Evolutionary conservation across 2,113 vertebrate genomes (phyloP).

Genomic region (Serilophus lunatus): DNA sequence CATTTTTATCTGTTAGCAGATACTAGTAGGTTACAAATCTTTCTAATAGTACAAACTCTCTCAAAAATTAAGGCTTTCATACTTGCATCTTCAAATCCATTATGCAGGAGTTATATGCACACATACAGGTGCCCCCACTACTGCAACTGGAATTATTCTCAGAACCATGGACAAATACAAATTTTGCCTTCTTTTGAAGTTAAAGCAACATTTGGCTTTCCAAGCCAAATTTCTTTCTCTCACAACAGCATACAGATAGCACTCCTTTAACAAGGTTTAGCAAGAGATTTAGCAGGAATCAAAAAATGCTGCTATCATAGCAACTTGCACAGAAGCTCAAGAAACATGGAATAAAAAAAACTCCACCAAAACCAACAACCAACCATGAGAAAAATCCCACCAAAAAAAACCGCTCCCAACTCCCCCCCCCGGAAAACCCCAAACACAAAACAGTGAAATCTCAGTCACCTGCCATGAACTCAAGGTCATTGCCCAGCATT

Average conservation of each 20-base stretch:
- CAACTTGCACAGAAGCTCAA: fast-evolving
- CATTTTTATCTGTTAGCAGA: not conserved
- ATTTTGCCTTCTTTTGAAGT: not conserved
- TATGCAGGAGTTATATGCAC: fast-evolving
- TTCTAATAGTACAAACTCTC: not conserved
- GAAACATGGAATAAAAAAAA: not conserved
- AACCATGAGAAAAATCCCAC: not conserved
- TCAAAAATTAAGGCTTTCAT: not conserved
- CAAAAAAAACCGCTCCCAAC: not conserved
- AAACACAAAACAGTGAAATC: not conserved
- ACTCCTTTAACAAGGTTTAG: not conserved
- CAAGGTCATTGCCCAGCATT: not conserved
- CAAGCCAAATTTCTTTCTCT: not conserved
- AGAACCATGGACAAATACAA: not conserved
- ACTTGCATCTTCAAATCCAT: not conserved
- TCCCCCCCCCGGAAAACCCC: not conserved
- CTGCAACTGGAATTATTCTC: not conserved
- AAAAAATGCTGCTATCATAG: not conserved
- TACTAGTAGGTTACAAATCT: not conserved
- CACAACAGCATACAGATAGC: not conserved
- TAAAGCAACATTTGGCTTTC: not conserved
- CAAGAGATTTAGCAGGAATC: not conserved
- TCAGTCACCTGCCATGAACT: not conserved
- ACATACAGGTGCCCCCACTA: not conserved
- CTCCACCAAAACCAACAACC: not conserved